These are phyloP conservation scores for Lamprotornis superbus DNA, from an alignment of 2,113 vertebrate species.

Conservation along the genomic window DNA sequence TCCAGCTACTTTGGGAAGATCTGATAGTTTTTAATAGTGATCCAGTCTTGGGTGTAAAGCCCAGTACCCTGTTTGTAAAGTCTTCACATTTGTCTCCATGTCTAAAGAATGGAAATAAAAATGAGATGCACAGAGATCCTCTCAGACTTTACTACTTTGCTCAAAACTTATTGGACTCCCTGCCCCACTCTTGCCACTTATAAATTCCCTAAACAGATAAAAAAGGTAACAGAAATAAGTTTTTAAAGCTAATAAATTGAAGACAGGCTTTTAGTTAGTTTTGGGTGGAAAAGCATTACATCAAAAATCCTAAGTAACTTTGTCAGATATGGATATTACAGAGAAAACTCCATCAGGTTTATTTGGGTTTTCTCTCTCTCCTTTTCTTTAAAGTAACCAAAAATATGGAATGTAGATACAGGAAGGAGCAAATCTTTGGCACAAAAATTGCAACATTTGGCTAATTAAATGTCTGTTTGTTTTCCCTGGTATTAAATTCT, in stretches of 20 bases:
- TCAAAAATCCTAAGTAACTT: neutral
- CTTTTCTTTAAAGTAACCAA: neutral
- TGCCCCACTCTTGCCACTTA: neutral
- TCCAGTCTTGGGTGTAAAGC: neutral
- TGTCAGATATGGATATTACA: neutral
- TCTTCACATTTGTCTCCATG: neutral
- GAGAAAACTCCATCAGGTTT: neutral
- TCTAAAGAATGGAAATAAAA: neutral
- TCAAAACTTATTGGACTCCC: neutral
- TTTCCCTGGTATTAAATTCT: neutral
- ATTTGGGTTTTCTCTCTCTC: neutral
- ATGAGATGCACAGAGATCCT: neutral
- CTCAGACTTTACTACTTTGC: neutral
- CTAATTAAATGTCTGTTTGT: neutral
- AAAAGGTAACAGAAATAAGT: fast-evolving
- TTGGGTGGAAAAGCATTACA: neutral
- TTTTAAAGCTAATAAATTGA: neutral
- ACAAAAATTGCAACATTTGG: neutral
- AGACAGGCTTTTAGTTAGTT: neutral
- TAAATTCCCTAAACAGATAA: neutral
- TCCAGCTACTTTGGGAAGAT: neutral
- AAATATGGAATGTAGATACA: neutral
- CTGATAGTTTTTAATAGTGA: neutral
- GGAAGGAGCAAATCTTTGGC: neutral
- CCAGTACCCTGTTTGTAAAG: neutral